A percentile compares a stretch with the other conserved stretches of the same genome.
Conservation (phyloP, 2,888 invertebrate genomes). For the Tipula unca region DNA sequence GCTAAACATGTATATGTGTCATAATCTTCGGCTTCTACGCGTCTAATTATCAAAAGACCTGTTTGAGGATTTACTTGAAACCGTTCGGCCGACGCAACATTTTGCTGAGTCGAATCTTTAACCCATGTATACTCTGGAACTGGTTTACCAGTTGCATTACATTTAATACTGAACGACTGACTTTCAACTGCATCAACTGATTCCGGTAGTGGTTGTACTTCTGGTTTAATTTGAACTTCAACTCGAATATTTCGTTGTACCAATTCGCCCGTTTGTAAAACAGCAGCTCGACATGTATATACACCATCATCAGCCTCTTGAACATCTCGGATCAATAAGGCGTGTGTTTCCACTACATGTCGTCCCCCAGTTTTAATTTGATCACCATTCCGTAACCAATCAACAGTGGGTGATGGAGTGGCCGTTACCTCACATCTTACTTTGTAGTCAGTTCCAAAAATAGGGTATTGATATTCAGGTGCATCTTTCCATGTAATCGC, state of each 20-base stretch:
- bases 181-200: constrained; percentile 69
- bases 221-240: constrained; percentile 65
- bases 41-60: constrained; percentile 63
- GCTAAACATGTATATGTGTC: constrained; percentile 76
- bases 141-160: constrained; percentile 77
- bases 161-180: constrained; percentile 63
- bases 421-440: constrained; percentile 79
- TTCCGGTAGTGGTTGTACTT: constrained; percentile 54
- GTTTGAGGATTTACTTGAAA: constrained; percentile 56
- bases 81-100: constrained; percentile 57
- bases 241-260: constrained; percentile 69
- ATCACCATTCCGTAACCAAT: constrained; percentile 74
- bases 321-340: constrained; percentile 66
- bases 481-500: constrained; percentile 82
- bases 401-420: constrained; percentile 73
- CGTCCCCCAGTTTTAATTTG: constrained; percentile 60
- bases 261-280: constrained; percentile 70
- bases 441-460: constrained; percentile 63
- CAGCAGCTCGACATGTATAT: constrained; percentile 81
- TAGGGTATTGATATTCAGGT: constrained; percentile 72
- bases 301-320: constrained; percentile 76
- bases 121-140: constrained; percentile 78
- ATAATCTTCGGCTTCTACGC: constrained; percentile 67
- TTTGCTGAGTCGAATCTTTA: constrained; percentile 60
- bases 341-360: constrained; percentile 66